Percentiles rank a stretch among this genome's conserved stretches.
phyloP scores from a whole-genome alignment of 1,140 invertebrate genomes.

The Doryteuthis pealeii region DNA sequence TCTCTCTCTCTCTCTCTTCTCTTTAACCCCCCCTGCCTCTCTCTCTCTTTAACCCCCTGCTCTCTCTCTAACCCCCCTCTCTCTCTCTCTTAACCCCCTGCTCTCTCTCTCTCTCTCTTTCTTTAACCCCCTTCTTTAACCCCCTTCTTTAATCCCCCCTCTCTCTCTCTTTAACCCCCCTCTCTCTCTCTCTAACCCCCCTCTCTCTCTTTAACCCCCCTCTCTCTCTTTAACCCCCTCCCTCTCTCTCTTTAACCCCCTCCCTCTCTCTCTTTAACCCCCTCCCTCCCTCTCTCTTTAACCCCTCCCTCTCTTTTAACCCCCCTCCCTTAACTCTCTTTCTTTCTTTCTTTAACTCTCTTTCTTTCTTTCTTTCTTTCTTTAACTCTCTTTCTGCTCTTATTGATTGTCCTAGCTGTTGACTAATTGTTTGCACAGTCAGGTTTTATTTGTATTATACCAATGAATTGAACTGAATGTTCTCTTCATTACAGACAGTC shows the following conservation, averaged over 20 bases:
- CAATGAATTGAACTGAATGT: too few relatives aligned
- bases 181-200: background rate
- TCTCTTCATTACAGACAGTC: too few relatives aligned
- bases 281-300: background rate
- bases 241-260: background rate
- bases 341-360: background rate
- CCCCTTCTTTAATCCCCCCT: background rate
- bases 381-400: too few relatives aligned
- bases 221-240: background rate
- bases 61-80: too few relatives aligned
- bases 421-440: too few relatives aligned
- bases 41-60: background rate
- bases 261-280: too few relatives aligned
- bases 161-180: background rate
- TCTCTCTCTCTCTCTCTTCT: background rate
- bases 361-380: too few relatives aligned
- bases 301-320: background rate
- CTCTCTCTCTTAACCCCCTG: background rate
- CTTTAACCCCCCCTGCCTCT: background rate
- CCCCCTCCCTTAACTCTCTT: background rate
- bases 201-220: background rate
- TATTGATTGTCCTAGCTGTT: too few relatives aligned
- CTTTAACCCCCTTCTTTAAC: background rate
- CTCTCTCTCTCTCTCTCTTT: background rate
- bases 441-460: too few relatives aligned